A percentile compares a stretch with the other conserved stretches of the same genome.
phyloP scores from a whole-genome alignment of 2,797 vertebrate species.

The Oceanodroma leucorhoa region DNA sequence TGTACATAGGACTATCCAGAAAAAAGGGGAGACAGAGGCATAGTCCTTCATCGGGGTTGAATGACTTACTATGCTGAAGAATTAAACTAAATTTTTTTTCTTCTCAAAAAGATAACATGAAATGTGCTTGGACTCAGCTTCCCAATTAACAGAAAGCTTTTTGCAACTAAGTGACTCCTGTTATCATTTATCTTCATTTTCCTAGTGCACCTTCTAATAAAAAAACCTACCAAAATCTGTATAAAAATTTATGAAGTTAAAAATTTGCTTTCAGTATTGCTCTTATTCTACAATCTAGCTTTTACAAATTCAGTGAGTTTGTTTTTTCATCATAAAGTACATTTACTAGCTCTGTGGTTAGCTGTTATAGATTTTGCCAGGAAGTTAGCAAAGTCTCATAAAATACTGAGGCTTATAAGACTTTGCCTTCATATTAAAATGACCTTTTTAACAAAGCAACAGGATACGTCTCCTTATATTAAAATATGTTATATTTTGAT shows the following conservation, averaged over 20 bases:
- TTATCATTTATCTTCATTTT: not conserved
- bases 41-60: not conserved
- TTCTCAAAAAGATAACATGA: not conserved
- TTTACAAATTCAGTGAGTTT: not conserved
- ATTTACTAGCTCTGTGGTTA: not conserved
- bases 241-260: not conserved
- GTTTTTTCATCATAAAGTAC: not conserved
- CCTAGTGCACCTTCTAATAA: not conserved
- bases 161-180: not conserved
- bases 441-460: not conserved
- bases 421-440: slow-evolving; percentile 21
- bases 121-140: not conserved
- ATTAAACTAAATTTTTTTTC: not conserved
- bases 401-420: not conserved
- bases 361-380: not conserved
- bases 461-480: not conserved
- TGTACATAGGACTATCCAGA: not conserved
- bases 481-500: not conserved
- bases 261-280: not conserved
- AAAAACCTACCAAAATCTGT: not conserved
- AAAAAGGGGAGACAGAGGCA: not conserved
- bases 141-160: not conserved
- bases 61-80: not conserved
- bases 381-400: not conserved
- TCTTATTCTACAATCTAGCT: not conserved